These are phyloP conservation scores for Scaptomyza reducta DNA, from an alignment of 2,888 invertebrate genomes.

Conservation along the genomic window DNA sequence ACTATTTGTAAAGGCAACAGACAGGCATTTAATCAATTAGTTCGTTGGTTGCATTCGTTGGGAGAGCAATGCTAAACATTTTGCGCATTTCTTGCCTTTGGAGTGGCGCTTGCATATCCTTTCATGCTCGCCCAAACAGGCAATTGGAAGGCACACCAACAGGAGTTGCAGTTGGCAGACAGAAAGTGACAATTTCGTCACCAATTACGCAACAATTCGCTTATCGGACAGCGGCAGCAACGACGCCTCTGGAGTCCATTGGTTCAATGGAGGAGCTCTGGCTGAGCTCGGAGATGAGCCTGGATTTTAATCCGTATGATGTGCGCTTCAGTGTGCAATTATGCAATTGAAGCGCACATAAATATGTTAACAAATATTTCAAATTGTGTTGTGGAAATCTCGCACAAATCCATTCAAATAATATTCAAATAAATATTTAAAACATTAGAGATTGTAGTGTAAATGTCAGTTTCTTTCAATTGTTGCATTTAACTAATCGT, in stretches of 20 bases:
- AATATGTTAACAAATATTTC: too few relatives aligned
- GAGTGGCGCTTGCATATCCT: conserved; percentile 24
- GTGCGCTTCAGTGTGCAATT: conserved; percentile 36
- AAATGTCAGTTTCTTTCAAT: too few relatives aligned
- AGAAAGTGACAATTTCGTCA: neutral
- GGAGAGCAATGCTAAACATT: conserved; percentile 22
- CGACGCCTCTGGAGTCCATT: neutral
- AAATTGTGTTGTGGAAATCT: too few relatives aligned
- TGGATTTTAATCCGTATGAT: conserved; percentile 64
- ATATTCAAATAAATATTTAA: neutral
- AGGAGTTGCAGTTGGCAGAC: too few relatives aligned
- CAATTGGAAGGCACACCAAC: conserved; percentile 2
- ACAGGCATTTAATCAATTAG: conserved; percentile 17
- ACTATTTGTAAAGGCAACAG: neutral
- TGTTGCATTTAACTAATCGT: neutral
- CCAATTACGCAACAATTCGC: conserved; percentile 31
- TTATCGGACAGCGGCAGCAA: neutral
- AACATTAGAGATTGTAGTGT: too few relatives aligned
- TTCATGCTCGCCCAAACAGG: conserved; percentile 11
- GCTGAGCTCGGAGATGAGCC: conserved; percentile 42
- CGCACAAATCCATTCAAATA: too few relatives aligned
- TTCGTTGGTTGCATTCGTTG: conserved; percentile 4
- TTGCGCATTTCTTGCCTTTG: conserved; percentile 39
- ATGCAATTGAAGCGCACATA: conserved; percentile 3
- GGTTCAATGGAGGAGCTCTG: conserved; percentile 17